These are phyloP conservation scores for Leucosticte australis DNA, from an alignment of 2,113 vertebrate species.

Conservation along the genomic window DNA sequence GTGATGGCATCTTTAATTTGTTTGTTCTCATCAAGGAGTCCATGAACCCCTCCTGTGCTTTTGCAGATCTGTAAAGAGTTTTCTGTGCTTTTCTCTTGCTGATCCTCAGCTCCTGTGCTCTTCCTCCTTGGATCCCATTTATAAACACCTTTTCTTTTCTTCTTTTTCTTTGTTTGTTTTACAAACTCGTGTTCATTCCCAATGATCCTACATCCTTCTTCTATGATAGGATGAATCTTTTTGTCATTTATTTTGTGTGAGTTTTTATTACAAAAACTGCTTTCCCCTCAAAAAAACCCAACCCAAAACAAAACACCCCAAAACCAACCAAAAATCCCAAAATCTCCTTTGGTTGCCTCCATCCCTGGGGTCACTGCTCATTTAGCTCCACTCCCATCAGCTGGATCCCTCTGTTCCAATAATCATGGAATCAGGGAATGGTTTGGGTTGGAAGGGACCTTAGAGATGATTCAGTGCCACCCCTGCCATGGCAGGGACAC, in stretches of 20 bases:
- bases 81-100: not conserved
- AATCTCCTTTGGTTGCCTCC: not conserved
- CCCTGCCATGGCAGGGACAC: not conserved
- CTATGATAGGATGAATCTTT: not conserved
- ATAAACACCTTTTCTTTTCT: not conserved
- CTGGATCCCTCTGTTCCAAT: not conserved
- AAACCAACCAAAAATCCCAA: not conserved
- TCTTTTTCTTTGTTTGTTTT: not conserved
- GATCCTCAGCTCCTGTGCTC: not conserved
- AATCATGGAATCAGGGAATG: not conserved
- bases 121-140: not conserved
- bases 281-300: not conserved
- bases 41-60: not conserved
- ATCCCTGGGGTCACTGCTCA: not conserved
- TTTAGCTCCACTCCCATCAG: not conserved
- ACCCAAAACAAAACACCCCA: not conserved
- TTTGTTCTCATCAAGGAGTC: not conserved
- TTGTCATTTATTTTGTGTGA: not conserved
- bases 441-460: not conserved
- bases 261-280: not conserved
- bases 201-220: not conserved
- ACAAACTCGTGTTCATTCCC: not conserved
- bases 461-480: rapidly evolving
- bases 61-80: not conserved
- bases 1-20: not conserved